phyloP scores from a whole-genome alignment of 2,888 invertebrate species.

The Drosophila acutilabella region DNA sequence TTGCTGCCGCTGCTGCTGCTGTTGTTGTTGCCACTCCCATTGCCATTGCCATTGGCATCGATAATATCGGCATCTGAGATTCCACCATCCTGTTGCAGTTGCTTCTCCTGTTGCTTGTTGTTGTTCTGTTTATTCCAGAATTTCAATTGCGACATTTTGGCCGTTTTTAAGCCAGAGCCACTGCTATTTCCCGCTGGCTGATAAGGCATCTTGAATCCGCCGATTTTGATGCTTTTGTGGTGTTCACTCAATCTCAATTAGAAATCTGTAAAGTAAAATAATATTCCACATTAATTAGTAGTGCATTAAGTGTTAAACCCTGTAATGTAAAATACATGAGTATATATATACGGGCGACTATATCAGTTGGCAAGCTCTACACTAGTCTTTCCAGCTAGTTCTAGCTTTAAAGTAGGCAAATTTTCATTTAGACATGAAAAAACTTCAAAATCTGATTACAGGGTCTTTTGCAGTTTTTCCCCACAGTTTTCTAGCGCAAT shows the following conservation, averaged over 20 bases:
- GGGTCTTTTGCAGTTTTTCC: too few relatives aligned
- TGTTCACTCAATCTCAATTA: slow-evolving; percentile 2
- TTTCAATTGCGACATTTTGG: slow-evolving; percentile 88
- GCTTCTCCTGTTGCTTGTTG: slow-evolving; percentile 82
- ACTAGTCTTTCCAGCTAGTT: too few relatives aligned
- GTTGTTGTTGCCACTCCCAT: slow-evolving; percentile 73
- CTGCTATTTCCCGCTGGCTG: slow-evolving; percentile 71
- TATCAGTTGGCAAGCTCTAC: too few relatives aligned
- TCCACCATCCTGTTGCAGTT: slow-evolving; percentile 59
- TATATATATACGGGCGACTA: too few relatives aligned
- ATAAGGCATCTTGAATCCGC: slow-evolving; percentile 59
- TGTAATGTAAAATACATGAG: too few relatives aligned
- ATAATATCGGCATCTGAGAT: slow-evolving; percentile 79
- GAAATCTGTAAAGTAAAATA: neutral
- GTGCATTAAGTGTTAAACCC: too few relatives aligned
- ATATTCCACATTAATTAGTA: too few relatives aligned
- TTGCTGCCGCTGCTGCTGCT: slow-evolving; percentile 86
- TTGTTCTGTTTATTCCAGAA: slow-evolving; percentile 88
- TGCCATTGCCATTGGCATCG: slow-evolving; percentile 84
- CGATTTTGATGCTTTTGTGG: too few relatives aligned
- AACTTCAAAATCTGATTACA: neutral
- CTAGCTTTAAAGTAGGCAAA: too few relatives aligned
- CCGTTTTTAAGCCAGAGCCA: slow-evolving; percentile 56
- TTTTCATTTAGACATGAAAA: too few relatives aligned
- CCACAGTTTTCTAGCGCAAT: neutral